Evolutionary conservation across 2,888 invertebrate species (phyloP).

Genomic region (Rugalucina vietnamica): DNA sequence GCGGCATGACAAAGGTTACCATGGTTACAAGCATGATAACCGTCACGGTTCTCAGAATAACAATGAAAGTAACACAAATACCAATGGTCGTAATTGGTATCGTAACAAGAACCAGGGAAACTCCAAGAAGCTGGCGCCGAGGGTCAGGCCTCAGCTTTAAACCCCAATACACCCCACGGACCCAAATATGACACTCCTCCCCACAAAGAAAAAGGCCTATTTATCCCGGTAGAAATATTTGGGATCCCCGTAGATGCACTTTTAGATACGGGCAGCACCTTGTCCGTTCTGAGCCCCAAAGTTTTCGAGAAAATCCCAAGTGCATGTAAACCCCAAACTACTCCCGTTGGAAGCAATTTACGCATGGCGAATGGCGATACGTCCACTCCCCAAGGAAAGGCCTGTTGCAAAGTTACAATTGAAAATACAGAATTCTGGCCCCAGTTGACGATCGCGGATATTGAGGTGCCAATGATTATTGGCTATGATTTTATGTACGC

Average conservation of each 20-base stretch:
- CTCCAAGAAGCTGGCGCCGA: constrained; percentile 7
- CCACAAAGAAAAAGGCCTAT: background rate
- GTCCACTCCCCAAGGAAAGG: background rate
- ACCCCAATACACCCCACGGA: too few relatives aligned
- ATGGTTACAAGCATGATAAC: background rate
- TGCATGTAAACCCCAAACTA: background rate
- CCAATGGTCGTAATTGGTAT: too few relatives aligned
- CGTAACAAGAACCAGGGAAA: constrained; percentile 9
- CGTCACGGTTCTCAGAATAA: background rate
- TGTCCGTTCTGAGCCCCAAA: background rate
- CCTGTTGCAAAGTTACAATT: background rate
- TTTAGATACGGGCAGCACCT: background rate
- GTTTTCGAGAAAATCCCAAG: background rate
- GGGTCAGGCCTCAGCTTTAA: constrained; percentile 24
- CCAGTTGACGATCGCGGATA: background rate
- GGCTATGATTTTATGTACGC: constrained; percentile 2
- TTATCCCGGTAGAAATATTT: background rate
- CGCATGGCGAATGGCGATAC: constrained; percentile 1
- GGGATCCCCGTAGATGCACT: background rate
- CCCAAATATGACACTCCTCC: background rate
- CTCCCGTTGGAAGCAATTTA: background rate
- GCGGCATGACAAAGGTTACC: background rate
- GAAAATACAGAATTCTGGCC: background rate
- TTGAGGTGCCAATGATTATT: background rate
- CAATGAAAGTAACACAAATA: background rate